These are phyloP conservation scores for Sinosuthora webbiana DNA, from an alignment of 2,113 vertebrate genomes.

Conservation along the genomic window DNA sequence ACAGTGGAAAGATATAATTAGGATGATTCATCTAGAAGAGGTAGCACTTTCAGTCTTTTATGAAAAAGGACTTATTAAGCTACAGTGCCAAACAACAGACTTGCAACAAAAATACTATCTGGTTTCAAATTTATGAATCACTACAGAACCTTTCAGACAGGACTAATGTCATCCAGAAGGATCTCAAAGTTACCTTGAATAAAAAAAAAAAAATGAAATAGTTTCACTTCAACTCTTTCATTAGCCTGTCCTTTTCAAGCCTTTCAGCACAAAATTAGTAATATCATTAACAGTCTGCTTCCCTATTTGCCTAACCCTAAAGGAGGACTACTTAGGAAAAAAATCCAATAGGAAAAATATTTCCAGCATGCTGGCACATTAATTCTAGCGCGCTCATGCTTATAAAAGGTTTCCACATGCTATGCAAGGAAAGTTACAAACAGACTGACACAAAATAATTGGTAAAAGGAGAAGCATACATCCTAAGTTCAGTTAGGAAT, in stretches of 20 bases:
- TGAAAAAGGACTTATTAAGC: slow-evolving; percentile 3
- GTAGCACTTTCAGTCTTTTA: neutral
- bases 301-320: neutral
- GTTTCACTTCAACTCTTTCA: neutral
- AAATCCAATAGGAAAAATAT: neutral
- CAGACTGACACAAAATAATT: neutral
- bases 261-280: neutral
- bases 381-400: neutral
- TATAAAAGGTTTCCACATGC: neutral
- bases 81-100: neutral
- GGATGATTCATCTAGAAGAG: slow-evolving; percentile 28
- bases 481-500: neutral
- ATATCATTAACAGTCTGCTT: neutral
- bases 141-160: neutral
- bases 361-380: neutral
- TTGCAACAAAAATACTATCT: neutral
- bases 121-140: neutral
- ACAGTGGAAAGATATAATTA: slow-evolving; percentile 26
- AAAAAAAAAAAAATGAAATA: neutral
- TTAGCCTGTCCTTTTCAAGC: neutral
- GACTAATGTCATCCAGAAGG: neutral
- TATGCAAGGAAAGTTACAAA: neutral
- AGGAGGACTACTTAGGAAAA: neutral
- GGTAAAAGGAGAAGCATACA: neutral
- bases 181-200: neutral